These are phyloP conservation scores for Semaprochilodus insignis DNA, from an alignment of 2,797 vertebrate species.

Conservation along the genomic window DNA sequence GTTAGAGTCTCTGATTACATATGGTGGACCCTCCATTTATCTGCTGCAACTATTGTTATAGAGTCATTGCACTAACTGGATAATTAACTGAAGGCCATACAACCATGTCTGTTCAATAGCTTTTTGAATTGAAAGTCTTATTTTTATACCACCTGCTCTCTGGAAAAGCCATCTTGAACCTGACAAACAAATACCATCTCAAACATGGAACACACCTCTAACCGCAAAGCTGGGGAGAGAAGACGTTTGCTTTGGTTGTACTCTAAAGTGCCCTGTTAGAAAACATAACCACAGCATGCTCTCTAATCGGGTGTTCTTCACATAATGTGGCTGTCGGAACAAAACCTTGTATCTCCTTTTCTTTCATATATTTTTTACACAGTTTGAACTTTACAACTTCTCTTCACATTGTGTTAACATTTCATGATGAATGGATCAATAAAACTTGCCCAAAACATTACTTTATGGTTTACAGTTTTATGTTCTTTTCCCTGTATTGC, in stretches of 20 bases:
- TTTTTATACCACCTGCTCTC: background rate
- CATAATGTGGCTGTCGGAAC: background rate
- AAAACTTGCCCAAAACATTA: too few species aligned
- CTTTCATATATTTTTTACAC: background rate
- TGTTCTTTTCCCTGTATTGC: too few species aligned
- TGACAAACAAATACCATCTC: background rate
- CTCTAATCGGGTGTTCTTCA: conserved; percentile 27
- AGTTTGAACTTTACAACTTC: too few species aligned
- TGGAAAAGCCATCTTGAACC: conserved; percentile 13
- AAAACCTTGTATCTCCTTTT: background rate
- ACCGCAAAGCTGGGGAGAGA: conserved; percentile 2
- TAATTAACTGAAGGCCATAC: conserved; percentile 12
- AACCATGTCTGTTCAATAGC: conserved; percentile 4
- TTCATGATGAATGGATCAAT: background rate
- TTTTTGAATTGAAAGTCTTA: background rate
- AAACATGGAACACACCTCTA: conserved; percentile 3
- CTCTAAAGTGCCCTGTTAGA: conserved; percentile 63
- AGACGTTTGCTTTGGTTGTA: conserved; percentile 66
- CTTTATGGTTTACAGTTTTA: too few species aligned
- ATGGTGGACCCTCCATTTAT: conserved; percentile 5
- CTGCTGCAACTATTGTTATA: conserved; percentile 9
- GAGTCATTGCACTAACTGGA: conserved; percentile 15
- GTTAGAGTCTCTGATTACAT: conserved; percentile 13
- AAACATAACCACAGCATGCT: conserved; percentile 26
- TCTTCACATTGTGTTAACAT: background rate